Conservation (phyloP, 1,140 invertebrate species). For the Nasonia giraulti region DNA sequence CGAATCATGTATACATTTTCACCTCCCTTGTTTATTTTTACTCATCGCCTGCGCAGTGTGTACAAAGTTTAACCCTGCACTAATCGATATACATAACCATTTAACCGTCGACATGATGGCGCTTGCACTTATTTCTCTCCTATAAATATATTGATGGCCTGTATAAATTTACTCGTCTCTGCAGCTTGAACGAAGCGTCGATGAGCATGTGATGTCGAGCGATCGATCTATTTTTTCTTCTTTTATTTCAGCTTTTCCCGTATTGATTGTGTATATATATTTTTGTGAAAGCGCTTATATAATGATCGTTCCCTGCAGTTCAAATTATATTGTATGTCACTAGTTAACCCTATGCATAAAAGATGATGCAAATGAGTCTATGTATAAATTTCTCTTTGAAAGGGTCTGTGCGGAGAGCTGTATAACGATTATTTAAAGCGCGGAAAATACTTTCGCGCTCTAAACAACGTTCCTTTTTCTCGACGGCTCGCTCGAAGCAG, state of each 20-base stretch:
- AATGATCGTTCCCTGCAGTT: constrained; percentile 12
- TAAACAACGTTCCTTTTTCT: background rate
- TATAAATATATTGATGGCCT: background rate
- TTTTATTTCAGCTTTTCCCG: constrained; percentile 19
- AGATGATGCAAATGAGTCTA: constrained; percentile 3
- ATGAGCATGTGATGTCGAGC: constrained; percentile 35
- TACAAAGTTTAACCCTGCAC: constrained; percentile 46
- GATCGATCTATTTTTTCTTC: constrained; percentile 3
- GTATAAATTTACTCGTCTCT: background rate
- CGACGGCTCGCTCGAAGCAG: background rate
- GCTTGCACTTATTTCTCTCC: constrained; percentile 43
- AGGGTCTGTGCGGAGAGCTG: background rate
- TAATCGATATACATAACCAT: constrained; percentile 37
- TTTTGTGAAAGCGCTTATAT: constrained; percentile 32
- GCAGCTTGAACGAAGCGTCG: background rate
- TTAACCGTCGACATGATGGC: constrained; percentile 26
- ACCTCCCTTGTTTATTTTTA: constrained; percentile 12
- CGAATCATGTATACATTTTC: background rate
- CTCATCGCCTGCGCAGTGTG: constrained; percentile 25
- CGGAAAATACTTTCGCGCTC: background rate
- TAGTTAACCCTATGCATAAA: background rate
- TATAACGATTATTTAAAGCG: background rate
- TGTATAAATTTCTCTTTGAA: background rate
- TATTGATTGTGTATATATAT: constrained; percentile 35
- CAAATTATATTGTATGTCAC: background rate